Evolutionary conservation across 1,140 invertebrate species (phyloP), one percentile per base, ranked within the genome.

Genomic region (Microplitis demolitor): DNA sequence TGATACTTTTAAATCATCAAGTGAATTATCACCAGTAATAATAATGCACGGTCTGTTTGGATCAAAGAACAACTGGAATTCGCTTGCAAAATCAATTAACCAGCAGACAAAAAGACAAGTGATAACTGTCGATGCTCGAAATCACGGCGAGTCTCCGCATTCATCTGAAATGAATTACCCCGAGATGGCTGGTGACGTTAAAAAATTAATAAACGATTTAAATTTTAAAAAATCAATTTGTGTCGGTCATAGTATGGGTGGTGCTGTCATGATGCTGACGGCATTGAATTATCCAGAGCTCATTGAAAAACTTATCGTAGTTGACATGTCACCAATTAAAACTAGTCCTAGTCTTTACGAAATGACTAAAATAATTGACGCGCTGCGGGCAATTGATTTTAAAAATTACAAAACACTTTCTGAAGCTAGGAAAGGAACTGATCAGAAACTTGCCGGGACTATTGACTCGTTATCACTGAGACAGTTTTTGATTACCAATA

Each of bases 221-320:
- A 80, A 87, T 0, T 87, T 95, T 4, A 73, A 88, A 0, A 91
- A 91, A 84, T 89, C 91, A 14, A 87, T 90, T 72, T 77, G 97
- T 4, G 84, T 98, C 73, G 96, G 96, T 0, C 96, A 98, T 79
- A 96, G 95, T 71, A 97, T 98, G 94, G 96, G 96, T 14, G 97
- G 96, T 13, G 91, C 94, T 68, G 88, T 92, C 2, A 91, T 92
- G 58, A 97, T 98, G 95, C 88, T 89, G 34, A 88, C 93, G 34
- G 92, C 95, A 50, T 83, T 97, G 13, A 88, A 85, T 78, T 88
- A 93, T 86, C 93, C 95, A 50, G 88, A 94, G 63, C 74, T 94
- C 16, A 89, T 97, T 2, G 91, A 95, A 16, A 94, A 92, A 77
- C 83, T 97, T 31, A 88, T 97, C 58, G 91, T 97, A 4, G 91